Evolutionary conservation across 2,888 invertebrate species (phyloP).

Genomic region (Rosalia funebris): DNA sequence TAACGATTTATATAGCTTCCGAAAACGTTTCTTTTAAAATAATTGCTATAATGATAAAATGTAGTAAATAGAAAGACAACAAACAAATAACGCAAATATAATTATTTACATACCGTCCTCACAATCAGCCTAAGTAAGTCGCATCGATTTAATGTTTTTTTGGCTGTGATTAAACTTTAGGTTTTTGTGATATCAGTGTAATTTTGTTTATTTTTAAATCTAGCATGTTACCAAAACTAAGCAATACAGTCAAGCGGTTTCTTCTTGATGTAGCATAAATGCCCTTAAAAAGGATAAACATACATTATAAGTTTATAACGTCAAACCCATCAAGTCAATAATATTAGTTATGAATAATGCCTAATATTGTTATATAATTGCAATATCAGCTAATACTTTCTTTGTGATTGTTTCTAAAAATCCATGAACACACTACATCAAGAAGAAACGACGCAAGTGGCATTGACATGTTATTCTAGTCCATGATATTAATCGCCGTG

Average conservation of each 20-base stretch:
- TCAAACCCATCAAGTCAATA: no score
- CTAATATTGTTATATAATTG: no score
- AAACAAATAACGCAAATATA: conserved; percentile 24
- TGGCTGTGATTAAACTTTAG: conserved; percentile 55
- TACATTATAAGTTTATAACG: no score
- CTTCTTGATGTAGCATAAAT: no score
- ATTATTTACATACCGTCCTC: conserved; percentile 43
- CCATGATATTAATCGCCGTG: conserved; percentile 45
- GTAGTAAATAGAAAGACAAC: background rate
- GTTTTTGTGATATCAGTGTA: conserved; percentile 50
- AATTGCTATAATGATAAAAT: background rate
- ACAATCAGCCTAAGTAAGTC: conserved; percentile 48
- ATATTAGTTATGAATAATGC: no score
- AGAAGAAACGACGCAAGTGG: no score
- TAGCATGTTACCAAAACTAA: conserved; percentile 52
- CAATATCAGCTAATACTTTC: no score
- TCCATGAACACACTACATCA: no score
- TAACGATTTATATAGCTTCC: no score
- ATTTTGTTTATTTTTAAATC: conserved; percentile 46
- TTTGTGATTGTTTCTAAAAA: no score
- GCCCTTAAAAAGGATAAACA: no score
- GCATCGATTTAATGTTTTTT: conserved; percentile 52
- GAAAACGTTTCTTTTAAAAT: no score
- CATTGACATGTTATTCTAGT: conserved; percentile 60
- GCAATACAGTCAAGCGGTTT: conserved; percentile 58